Evolutionary conservation across 1,140 invertebrate genomes (phyloP), one percentile per base, ranked within the genome.

Genomic region (Neodiprion lecontei): DNA sequence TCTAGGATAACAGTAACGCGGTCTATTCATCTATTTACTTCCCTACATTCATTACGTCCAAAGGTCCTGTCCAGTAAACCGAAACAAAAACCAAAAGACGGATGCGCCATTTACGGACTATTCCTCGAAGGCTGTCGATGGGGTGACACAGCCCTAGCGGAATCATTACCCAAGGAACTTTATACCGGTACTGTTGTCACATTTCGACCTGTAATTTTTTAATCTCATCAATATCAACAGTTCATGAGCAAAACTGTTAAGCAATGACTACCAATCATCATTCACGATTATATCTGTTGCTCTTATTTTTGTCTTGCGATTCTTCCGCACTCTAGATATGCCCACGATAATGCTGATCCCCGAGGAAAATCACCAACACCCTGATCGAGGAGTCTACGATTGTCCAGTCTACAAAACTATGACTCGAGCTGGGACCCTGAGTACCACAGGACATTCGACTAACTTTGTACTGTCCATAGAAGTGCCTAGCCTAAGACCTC

Each of bases 371-470:
- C 90, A 91, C 76, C 80, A 84, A 70, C 75, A 79, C 72, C 80
- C 89, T 1, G 70, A 75, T 14, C 73, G 70, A 65, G 88, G 87
- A 14, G 81, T 89, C 14, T 96, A 95, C 83, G 88, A 89, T 73
- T 94, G 93, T 82, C 95, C 95, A 0, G 90, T 94, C 10, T 96
- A 96, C 88, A 95, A 95, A 87, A 96, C 92, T 0, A 89, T 90
- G 77, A 89, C 88, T 75, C 88, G 95, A 70, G 91, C 91, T 65
- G 90, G 94, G 72, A 90, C 90, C n/a, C 80, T 96, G 73, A 93
- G 93, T 72, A 94, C 95, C n/a, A 92, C 94, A n/a, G 91, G 94
- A 28, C 92, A 95, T 84, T 95, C 94, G 1, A 95, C 94, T 7
- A 96, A 96, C 87, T 96, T 93, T 84, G 93, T 96, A 14, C 84